A percentile compares a stretch with the other conserved stretches of the same genome.
These are phyloP conservation scores for Oxyura jamaicensis DNA, from an alignment of 2,113 vertebrate genomes.

Conservation along the genomic window DNA sequence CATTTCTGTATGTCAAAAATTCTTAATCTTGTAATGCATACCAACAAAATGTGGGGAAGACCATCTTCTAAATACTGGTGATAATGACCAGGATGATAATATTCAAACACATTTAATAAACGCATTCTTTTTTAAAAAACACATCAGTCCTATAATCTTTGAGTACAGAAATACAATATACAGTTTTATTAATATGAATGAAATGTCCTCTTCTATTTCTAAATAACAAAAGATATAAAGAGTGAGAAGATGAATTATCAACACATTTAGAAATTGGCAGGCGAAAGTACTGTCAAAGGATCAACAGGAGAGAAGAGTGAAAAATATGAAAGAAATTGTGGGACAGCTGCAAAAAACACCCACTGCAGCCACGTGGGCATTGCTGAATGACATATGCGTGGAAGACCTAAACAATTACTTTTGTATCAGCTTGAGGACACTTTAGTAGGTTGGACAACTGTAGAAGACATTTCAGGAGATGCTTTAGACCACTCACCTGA, in stretches of 20 bases:
- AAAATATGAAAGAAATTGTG: conserved; percentile 8
- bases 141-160: neutral
- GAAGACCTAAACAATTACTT: neutral
- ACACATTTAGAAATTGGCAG: neutral
- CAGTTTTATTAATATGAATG: neutral
- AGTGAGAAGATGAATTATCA: neutral
- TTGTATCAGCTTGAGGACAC: neutral
- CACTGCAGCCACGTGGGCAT: neutral
- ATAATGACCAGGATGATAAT: neutral
- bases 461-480: neutral
- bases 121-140: neutral
- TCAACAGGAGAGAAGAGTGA: neutral
- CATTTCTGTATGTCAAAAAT: neutral
- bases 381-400: neutral
- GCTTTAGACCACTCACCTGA: neutral
- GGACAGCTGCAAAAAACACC: neutral
- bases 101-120: neutral
- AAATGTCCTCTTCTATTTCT: neutral
- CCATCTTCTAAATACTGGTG: neutral
- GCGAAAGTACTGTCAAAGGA: conserved; percentile 8
- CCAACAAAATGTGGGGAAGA: neutral
- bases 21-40: neutral
- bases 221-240: neutral
- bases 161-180: neutral
- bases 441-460: neutral